Percentiles rank a stretch among this genome's conserved stretches.
These are phyloP conservation scores for Diabrotica balteata DNA, from an alignment of 2,888 invertebrate genomes.

Conservation along the genomic window DNA sequence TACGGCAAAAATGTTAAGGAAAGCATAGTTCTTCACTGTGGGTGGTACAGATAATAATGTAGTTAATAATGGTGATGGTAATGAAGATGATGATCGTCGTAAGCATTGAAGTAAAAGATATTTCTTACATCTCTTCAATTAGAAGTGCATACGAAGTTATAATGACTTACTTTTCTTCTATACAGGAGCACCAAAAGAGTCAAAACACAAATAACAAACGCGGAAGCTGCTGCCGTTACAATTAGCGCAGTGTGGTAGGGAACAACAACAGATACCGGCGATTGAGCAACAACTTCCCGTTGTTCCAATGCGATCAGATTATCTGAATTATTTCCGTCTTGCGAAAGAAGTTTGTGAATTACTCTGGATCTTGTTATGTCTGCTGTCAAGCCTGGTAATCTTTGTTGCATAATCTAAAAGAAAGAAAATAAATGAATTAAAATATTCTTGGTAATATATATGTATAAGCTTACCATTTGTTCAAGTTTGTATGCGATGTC, in stretches of 20 bases:
- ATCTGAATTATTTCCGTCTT: constrained; percentile 47
- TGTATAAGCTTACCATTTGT: constrained; percentile 68
- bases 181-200: constrained; percentile 79
- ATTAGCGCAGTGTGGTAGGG: constrained; percentile 81
- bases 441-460: neutral
- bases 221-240: constrained; percentile 79
- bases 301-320: constrained; percentile 66
- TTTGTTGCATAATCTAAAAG: constrained; percentile 61
- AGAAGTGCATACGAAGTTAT: no score
- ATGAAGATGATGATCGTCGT: no score
- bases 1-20: no score
- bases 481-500: constrained; percentile 82
- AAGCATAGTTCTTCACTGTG: no score
- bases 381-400: constrained; percentile 64
- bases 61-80: no score
- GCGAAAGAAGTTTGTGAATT: constrained; percentile 63
- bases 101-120: no score
- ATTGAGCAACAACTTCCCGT: constrained; percentile 73
- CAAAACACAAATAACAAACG: constrained; percentile 79
- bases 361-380: constrained; percentile 72
- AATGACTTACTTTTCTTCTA: constrained; percentile 64
- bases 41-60: no score
- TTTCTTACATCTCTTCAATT: no score
- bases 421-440: constrained; percentile 1
- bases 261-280: constrained; percentile 71